phyloP scores from a whole-genome alignment of 2,888 invertebrate genomes.

The Hypolimnas misippus region DNA sequence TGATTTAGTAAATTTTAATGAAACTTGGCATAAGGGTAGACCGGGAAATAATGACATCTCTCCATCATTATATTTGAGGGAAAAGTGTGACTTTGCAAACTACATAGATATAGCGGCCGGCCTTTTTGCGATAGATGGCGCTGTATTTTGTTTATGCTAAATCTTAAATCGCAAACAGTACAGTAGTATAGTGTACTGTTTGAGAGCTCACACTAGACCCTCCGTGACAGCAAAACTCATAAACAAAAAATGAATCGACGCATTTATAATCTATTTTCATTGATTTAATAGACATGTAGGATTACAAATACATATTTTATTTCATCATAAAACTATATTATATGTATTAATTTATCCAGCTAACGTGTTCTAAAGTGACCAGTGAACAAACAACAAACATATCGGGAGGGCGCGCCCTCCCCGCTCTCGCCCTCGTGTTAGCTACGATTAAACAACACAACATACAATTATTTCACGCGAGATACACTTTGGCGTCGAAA shows the following conservation, averaged over 20 bases:
- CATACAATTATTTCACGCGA: constrained; percentile 48
- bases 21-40: too few species aligned
- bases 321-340: constrained; percentile 82
- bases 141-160: too few species aligned
- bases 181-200: too few species aligned
- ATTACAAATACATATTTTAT: constrained; percentile 83
- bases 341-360: constrained; percentile 79
- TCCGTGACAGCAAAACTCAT: too few species aligned
- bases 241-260: constrained; percentile 57
- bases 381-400: constrained; percentile 77
- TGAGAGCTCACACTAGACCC: too few species aligned
- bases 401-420: constrained; percentile 33
- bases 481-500: constrained; percentile 34
- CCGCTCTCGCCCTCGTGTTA: constrained; percentile 56
- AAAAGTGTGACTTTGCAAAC: too few species aligned
- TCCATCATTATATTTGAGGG: too few species aligned
- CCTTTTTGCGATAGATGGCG: too few species aligned
- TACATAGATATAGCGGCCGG: too few species aligned
- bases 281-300: constrained; percentile 84
- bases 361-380: constrained; percentile 78
- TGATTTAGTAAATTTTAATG: too few species aligned
- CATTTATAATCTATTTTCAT: constrained; percentile 77
- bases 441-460: constrained; percentile 66
- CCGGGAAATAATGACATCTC: too few species aligned
- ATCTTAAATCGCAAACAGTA: too few species aligned